These are phyloP conservation scores for Allygus modestus DNA, from an alignment of 2,888 invertebrate genomes.

Conservation along the genomic window DNA sequence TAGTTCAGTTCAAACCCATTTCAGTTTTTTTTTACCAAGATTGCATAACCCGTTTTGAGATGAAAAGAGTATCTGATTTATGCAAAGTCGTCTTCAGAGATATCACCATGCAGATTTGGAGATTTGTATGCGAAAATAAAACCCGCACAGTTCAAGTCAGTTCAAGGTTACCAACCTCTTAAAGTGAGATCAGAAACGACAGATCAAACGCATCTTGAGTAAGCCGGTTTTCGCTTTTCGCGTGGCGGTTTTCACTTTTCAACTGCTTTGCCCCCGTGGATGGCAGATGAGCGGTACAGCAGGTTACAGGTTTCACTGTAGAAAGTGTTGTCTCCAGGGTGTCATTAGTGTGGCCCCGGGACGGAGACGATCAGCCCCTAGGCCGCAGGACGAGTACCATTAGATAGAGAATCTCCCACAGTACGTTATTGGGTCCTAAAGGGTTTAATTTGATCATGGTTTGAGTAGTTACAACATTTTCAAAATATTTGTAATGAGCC, in stretches of 20 bases:
- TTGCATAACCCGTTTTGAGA: no score
- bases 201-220: neutral
- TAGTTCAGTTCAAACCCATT: no score
- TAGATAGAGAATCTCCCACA: no score
- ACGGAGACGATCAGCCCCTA: neutral
- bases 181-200: neutral
- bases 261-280: neutral
- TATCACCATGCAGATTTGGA: neutral
- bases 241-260: neutral
- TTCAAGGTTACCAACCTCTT: neutral
- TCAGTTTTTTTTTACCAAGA: no score
- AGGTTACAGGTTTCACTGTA: slow-evolving; percentile 20
- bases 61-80: no score
- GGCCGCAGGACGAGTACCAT: neutral
- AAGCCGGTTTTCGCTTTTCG: neutral
- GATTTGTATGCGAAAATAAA: neutral
- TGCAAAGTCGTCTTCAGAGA: neutral
- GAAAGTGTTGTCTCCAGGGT: slow-evolving; percentile 1
- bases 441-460: no score
- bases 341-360: neutral
- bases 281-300: neutral
- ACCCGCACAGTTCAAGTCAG: neutral
- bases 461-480: no score
- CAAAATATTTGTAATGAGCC: no score
- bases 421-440: no score